phyloP scores from a whole-genome alignment of 2,888 invertebrate genomes.

The Melipona bicolor region DNA sequence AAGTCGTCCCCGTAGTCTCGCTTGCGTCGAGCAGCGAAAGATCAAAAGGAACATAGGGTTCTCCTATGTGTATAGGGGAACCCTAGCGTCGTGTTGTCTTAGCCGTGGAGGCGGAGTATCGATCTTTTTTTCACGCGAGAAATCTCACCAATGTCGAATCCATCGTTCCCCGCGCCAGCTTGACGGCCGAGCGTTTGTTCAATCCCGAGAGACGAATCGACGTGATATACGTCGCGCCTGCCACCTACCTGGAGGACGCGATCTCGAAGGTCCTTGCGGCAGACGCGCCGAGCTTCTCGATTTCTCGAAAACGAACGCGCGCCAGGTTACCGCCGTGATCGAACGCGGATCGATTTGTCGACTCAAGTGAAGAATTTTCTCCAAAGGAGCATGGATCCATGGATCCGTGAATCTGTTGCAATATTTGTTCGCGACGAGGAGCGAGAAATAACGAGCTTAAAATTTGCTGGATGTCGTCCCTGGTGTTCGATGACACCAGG shows the following conservation, averaged over 20 bases:
- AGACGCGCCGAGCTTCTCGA: background rate
- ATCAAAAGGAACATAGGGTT: background rate
- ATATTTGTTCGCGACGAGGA: constrained; percentile 47
- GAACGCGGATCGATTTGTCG: constrained; percentile 19
- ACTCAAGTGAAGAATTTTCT: constrained; percentile 2
- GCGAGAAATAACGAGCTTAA: background rate
- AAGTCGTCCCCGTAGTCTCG: background rate
- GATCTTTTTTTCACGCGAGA: constrained; percentile 5
- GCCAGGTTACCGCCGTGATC: constrained; percentile 32
- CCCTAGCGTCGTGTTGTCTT: background rate
- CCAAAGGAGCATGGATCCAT: background rate
- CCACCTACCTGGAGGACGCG: constrained; percentile 8
- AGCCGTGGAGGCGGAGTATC: background rate
- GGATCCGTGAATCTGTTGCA: background rate
- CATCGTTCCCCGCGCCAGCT: constrained; percentile 18
- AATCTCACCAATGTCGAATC: constrained; percentile 7
- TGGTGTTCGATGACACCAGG: constrained; percentile 27
- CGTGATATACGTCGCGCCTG: constrained; percentile 11
- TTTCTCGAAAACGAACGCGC: constrained; percentile 10
- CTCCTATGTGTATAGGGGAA: background rate
- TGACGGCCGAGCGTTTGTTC: constrained; percentile 34
- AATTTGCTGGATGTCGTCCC: constrained; percentile 33
- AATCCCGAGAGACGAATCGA: constrained; percentile 31
- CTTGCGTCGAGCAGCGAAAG: background rate
- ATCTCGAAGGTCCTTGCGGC: constrained; percentile 14